Evolutionary conservation across 1,140 invertebrate genomes (phyloP).

Genomic region (Solenopsis invicta): DNA sequence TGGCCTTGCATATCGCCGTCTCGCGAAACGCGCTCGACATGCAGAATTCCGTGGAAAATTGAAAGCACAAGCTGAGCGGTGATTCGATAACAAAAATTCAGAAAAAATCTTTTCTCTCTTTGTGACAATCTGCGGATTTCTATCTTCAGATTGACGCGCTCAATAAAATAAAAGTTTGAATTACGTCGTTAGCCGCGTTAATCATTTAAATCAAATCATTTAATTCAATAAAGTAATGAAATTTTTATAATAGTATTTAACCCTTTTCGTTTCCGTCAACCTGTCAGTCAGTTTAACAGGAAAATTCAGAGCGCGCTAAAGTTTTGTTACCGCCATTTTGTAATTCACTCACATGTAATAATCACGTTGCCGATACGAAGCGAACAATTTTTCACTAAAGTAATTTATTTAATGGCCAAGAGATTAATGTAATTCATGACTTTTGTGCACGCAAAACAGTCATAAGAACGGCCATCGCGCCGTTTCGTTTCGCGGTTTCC

Average conservation of each 20-base stretch:
- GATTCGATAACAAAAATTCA: not conserved
- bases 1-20: slow-evolving; percentile 21
- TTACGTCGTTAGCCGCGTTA: not conserved
- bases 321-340: not conserved
- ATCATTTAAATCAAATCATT: not conserved
- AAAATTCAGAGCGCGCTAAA: not conserved
- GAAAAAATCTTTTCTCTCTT: not conserved
- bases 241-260: not conserved
- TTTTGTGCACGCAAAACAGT: not conserved
- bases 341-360: slow-evolving; percentile 8
- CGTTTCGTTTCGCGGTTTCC: slow-evolving; percentile 27
- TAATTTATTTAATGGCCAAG: not conserved
- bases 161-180: not conserved
- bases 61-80: not conserved
- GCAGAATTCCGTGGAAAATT: not conserved
- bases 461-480: slow-evolving; percentile 2
- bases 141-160: not conserved
- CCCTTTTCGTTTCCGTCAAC: not conserved
- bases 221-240: not conserved
- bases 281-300: not conserved
- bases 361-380: not conserved
- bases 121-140: not conserved
- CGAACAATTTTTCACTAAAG: slow-evolving; percentile 9
- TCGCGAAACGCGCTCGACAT: slow-evolving; percentile 3
- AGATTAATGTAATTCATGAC: not conserved